Base-by-base conservation (phyloP, 2,113 vertebrate species). In the Natator depressus region DNA sequence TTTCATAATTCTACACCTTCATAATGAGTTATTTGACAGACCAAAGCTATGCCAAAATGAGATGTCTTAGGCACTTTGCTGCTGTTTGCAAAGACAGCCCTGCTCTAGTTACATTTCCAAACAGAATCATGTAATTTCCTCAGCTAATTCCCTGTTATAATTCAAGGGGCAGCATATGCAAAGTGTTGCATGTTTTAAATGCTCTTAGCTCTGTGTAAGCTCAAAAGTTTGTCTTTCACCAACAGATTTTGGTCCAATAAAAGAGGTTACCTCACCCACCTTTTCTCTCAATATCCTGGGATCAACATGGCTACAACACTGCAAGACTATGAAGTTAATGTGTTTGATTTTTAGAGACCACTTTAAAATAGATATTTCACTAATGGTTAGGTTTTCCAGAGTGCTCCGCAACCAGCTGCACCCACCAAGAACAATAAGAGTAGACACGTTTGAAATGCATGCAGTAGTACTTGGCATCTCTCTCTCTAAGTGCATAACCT, bases 401-500 rank as follows among this genome's bases (percentile, higher is more conserved):
- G 22, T 29, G 12, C 42, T 46, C 72, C 7, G 5, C 12, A 76
- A 46, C 25, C 4, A 25, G 38, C 47, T 46, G 24, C 38, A 46
- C 24, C 25, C 42, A 47, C 12, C 24, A 46, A 25, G 35, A 69
- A n/a, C 35, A n/a, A 38, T 38, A 20, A 38, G 17, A 69, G 35
- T 38, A 69, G 65, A 10, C 19, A 38, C 22, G 19, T 69, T 69
- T 69, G 35, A 69, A 38, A 69, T 10, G 17, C 17, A 38, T 69
- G 31, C 16, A 69, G 35, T 69, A n/a, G 35, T 69, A 65, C 59
- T 65, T 35, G 8, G 6, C 31, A n/a, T n/a, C 31, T 65, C 16
- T 17, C 8, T 76, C 17, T 53, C 42, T 11, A 20, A 2, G 8
- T 49, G 0, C 27, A 38, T 69, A 25, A 42, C 24, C 2, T 0